phyloP scores from a whole-genome alignment of 2,888 invertebrate species.

The Crepidodera aurea region DNA sequence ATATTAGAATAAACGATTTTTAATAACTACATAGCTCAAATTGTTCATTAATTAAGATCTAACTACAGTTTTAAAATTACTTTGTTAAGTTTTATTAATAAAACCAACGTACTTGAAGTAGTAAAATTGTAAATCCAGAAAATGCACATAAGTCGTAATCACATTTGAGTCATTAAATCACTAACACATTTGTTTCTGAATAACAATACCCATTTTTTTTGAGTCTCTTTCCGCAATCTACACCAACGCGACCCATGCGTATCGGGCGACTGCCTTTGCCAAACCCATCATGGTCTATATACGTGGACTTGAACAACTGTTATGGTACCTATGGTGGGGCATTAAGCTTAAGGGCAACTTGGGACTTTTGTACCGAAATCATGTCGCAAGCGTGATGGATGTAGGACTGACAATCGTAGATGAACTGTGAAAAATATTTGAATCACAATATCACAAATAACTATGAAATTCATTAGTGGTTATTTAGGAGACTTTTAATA shows the following conservation, averaged over 20 bases:
- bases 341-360: conserved; percentile 40
- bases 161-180: conserved; percentile 9
- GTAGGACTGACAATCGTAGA: conserved; percentile 34
- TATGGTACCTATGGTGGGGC: conserved; percentile 43
- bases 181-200: not conserved
- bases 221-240: not conserved
- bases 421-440: conserved; percentile 25
- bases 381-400: conserved; percentile 40
- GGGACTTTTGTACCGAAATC: conserved; percentile 42
- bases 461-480: too few relatives aligned
- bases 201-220: not conserved
- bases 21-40: too few relatives aligned
- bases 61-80: too few relatives aligned
- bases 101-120: not conserved
- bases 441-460: too few relatives aligned
- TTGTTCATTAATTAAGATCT: too few relatives aligned
- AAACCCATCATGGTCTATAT: conserved; percentile 43
- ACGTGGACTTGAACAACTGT: conserved; percentile 42
- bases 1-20: too few relatives aligned
- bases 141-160: conserved; percentile 17
- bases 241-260: conserved; percentile 9
- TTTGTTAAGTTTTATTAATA: too few relatives aligned
- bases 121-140: conserved; percentile 20
- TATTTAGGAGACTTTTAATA: too few relatives aligned
- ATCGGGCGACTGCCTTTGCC: conserved; percentile 33